Conservation (phyloP, 2,113 vertebrate genomes). For the Siniperca chuatsi region DNA sequence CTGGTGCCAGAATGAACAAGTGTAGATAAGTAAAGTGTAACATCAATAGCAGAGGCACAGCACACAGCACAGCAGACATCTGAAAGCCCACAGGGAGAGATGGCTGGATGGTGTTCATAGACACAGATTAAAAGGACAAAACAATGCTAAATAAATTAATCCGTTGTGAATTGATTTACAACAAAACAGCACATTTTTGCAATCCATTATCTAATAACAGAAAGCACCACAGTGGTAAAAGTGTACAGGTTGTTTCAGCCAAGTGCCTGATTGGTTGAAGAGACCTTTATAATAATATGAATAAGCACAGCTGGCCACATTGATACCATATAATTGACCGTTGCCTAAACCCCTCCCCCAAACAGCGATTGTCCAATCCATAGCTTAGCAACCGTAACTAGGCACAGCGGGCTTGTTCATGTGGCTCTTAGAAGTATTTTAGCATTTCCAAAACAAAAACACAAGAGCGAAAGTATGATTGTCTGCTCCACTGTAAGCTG, state of each 20-base stretch:
- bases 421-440: not conserved
- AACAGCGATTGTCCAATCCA: not conserved
- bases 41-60: conserved; percentile 3
- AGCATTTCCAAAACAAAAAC: not conserved
- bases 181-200: not conserved
- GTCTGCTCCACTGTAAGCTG: not conserved
- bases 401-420: not conserved
- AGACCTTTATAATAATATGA: not conserved
- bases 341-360: not conserved
- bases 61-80: conserved; percentile 60
- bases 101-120: conserved; percentile 59
- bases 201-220: not conserved
- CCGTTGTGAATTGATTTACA: not conserved
- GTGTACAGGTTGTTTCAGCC: not conserved
- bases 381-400: not conserved
- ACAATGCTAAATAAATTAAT: not conserved
- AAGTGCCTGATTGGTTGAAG: not conserved
- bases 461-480: not conserved
- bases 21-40: conserved; percentile 15
- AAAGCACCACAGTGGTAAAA: not conserved
- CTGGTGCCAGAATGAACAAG: conserved; percentile 66
- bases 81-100: conserved; percentile 24
- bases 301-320: not conserved
- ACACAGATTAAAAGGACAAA: not conserved
- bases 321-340: not conserved